Evolutionary conservation across 2,113 vertebrate genomes (phyloP).

Genomic region (Heterotis niloticus): DNA sequence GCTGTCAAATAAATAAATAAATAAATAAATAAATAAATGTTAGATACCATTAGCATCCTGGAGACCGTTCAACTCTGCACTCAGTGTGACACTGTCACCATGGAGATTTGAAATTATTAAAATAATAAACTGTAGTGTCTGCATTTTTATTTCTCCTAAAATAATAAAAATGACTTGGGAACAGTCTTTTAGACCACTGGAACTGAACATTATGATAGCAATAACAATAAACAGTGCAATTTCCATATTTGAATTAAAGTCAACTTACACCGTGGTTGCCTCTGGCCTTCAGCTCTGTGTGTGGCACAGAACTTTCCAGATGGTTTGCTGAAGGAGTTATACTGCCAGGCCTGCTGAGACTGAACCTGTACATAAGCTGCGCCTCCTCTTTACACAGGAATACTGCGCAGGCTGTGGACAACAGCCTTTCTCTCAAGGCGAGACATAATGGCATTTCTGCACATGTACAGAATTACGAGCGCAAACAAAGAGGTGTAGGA

Average conservation of each 20-base stretch:
- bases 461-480: not conserved
- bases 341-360: not conserved
- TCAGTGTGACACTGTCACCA: not conserved
- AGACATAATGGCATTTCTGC: not conserved
- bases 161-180: not conserved
- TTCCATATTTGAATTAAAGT: not conserved
- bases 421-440: not conserved
- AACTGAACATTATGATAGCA: not conserved
- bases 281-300: not conserved
- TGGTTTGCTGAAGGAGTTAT: not conserved
- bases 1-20: not conserved
- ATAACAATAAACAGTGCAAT: not conserved
- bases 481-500: not conserved
- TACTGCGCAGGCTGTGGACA: not conserved
- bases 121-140: not conserved
- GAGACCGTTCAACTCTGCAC: not conserved
- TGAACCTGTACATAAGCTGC: not conserved
- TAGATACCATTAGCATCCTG: not conserved
- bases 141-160: not conserved
- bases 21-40: not conserved
- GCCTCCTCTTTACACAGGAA: too few species aligned
- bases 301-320: not conserved
- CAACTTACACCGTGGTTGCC: not conserved
- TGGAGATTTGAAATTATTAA: conserved; percentile 15
- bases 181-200: not conserved